Evolutionary conservation across 2,888 invertebrate genomes (phyloP), one percentile per base, ranked within the genome.

Genomic region (Morpho helenor): DNA sequence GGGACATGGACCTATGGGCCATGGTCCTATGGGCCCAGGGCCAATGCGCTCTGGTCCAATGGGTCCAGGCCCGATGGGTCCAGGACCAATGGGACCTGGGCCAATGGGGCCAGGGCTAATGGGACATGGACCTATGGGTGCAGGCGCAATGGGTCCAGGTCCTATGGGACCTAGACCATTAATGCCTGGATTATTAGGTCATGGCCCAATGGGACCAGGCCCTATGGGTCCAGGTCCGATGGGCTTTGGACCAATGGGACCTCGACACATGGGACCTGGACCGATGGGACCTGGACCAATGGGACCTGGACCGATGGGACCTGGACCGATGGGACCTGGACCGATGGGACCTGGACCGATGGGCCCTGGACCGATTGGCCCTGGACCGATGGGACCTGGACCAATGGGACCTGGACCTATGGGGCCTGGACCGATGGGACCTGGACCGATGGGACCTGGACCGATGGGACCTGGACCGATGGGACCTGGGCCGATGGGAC

Each of bases 351-450:
- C 60, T 41, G 63, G 63, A 2, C 60, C 65, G 7, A 59, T 63
- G 68, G 71, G 72, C 0, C 71, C 71, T 3, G 69, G 71, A 2
- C 66, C 72, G 10, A 70, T 79, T 66, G 71, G 72, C 22, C 75
- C 72, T 7, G 71, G 74, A 0, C 66, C 64, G 41, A 66, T 68
- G 57, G 66, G 66, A 1, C 57, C 63, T 6, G 65, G 67, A 3
- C 63, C 62, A 7, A 66, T 67, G 56, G 63, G 64, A 0, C 60
- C 62, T 16, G 67, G 68, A 2, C 65, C 68, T 3, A 70, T 70
- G 66, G 68, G 67, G 0, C 68, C 65, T 6, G 66, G 68, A 0
- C 66, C 66, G 10, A 69, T 71, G 62, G 68, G 69, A 4, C 63
- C 66, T 23, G 64, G 67, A 5, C 58, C 53, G n/a, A 66, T 67